Evolutionary conservation across 2,888 invertebrate species (phyloP).

Genomic region (Cheilosia variabilis): DNA sequence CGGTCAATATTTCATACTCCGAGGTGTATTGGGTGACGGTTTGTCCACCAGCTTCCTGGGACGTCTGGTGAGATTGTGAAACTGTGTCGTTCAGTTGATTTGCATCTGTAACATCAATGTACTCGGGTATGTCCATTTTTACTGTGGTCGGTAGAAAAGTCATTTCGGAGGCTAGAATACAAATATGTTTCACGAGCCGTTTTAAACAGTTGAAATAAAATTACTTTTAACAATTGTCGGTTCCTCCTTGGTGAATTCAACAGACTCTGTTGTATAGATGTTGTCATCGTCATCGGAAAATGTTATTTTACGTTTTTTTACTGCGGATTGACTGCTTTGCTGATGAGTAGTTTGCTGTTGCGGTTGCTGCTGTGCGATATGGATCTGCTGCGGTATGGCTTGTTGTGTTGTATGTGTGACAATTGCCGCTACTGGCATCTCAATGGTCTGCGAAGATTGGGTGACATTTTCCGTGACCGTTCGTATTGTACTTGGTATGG

Average conservation of each 20-base stretch:
- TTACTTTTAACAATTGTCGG: slow-evolving; percentile 82
- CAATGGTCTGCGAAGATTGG: slow-evolving; percentile 81
- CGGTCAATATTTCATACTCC: slow-evolving; percentile 83
- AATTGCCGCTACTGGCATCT: slow-evolving; percentile 81
- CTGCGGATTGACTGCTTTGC: slow-evolving; percentile 62
- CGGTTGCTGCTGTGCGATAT: slow-evolving; percentile 69
- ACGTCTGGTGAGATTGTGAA: slow-evolving; percentile 79
- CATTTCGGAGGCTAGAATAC: slow-evolving; percentile 82
- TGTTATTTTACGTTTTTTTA: slow-evolving; percentile 82
- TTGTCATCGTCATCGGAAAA: slow-evolving; percentile 83
- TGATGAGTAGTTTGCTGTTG: slow-evolving; percentile 77
- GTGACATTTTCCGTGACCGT: slow-evolving; percentile 79
- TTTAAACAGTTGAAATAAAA: background rate
- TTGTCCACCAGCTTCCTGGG: slow-evolving; percentile 81
- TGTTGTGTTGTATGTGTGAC: slow-evolving; percentile 77
- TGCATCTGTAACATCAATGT: slow-evolving; percentile 84
- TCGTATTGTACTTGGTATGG: slow-evolving; percentile 83
- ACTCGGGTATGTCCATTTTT: slow-evolving; percentile 86
- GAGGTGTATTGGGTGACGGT: slow-evolving; percentile 82
- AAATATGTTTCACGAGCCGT: background rate
- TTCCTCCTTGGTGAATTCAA: slow-evolving; percentile 82
- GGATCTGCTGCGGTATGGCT: slow-evolving; percentile 76
- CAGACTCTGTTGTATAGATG: slow-evolving; percentile 82
- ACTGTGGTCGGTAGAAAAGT: slow-evolving; percentile 84
- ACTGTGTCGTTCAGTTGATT: slow-evolving; percentile 80